Evolutionary conservation across 2,797 vertebrate species (phyloP).

Genomic region (Poecilia wingei): DNA sequence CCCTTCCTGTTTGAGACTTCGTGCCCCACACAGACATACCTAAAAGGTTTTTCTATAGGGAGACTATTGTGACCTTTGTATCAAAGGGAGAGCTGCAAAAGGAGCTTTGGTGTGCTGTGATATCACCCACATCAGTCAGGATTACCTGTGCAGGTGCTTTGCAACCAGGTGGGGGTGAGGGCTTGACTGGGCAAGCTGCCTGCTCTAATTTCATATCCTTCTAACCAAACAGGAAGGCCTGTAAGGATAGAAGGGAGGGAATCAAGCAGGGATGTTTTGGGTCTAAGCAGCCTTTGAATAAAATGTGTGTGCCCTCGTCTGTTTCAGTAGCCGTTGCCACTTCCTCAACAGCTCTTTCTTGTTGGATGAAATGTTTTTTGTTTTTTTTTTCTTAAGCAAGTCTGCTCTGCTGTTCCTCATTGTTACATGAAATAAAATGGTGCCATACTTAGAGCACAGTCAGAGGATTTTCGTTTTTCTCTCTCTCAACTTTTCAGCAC

Average conservation of each 20-base stretch:
- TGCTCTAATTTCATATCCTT: slow-evolving; percentile 72
- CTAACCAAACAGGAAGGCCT: slow-evolving; percentile 40
- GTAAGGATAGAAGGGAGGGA: slow-evolving; percentile 14
- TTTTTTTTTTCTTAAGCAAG: not conserved
- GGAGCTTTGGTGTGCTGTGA: slow-evolving; percentile 70
- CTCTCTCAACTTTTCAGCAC: not conserved
- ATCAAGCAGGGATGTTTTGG: slow-evolving; percentile 16
- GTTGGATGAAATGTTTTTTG: slow-evolving; percentile 34
- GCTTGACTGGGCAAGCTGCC: slow-evolving; percentile 23
- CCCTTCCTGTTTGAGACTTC: slow-evolving; percentile 19
- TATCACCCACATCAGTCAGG: slow-evolving; percentile 79
- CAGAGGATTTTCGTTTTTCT: not conserved
- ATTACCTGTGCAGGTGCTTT: slow-evolving; percentile 75
- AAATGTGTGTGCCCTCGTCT: not conserved
- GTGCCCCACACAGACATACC: slow-evolving; percentile 28
- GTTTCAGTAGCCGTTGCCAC: not conserved
- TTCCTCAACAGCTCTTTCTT: slow-evolving; percentile 48
- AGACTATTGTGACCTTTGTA: slow-evolving; percentile 76
- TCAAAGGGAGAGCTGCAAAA: slow-evolving; percentile 82
- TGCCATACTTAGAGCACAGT: not conserved
- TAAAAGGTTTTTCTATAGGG: slow-evolving; percentile 71
- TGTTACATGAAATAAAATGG: not conserved
- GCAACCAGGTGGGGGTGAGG: slow-evolving; percentile 21
- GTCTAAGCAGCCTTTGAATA: slow-evolving; percentile 7
- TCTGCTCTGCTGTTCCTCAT: not conserved